Conservation (phyloP, 2,888 invertebrate genomes). For the Prostheceraeus crozeri region DNA sequence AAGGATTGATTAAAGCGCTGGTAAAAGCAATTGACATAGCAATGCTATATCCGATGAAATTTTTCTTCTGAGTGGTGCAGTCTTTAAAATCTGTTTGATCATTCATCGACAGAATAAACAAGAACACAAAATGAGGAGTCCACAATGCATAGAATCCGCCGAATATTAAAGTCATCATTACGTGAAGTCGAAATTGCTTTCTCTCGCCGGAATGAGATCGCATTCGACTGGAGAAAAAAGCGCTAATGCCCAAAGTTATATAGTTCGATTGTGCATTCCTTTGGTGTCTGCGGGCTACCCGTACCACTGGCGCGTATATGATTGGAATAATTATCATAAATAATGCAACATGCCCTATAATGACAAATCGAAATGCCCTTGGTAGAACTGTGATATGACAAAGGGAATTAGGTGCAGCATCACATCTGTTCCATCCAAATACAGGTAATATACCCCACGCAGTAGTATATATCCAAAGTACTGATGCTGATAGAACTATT, state of each 20-base stretch:
- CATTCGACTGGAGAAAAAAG: neutral
- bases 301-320: neutral
- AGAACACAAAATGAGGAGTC: constrained; percentile 9
- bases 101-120: neutral
- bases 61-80: neutral
- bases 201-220: neutral
- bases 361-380: neutral
- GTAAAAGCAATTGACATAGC: constrained; percentile 11
- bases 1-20: constrained; percentile 9
- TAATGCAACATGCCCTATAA: constrained; percentile 5
- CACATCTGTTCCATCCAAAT: too few species aligned
- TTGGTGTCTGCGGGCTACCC: neutral
- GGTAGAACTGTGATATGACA: constrained; percentile 12
- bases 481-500: neutral
- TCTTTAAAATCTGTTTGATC: too few species aligned
- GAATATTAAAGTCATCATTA: constrained; percentile 6
- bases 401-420: too few species aligned
- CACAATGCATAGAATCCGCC: constrained; percentile 1
- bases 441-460: neutral
- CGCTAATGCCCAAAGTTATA: too few species aligned
- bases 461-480: neutral
- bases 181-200: neutral
- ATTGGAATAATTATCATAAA: neutral
- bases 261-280: neutral
- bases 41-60: neutral